Evolutionary conservation across 1,140 invertebrate genomes (phyloP).

Genomic region (Hylyphantes graminicola): DNA sequence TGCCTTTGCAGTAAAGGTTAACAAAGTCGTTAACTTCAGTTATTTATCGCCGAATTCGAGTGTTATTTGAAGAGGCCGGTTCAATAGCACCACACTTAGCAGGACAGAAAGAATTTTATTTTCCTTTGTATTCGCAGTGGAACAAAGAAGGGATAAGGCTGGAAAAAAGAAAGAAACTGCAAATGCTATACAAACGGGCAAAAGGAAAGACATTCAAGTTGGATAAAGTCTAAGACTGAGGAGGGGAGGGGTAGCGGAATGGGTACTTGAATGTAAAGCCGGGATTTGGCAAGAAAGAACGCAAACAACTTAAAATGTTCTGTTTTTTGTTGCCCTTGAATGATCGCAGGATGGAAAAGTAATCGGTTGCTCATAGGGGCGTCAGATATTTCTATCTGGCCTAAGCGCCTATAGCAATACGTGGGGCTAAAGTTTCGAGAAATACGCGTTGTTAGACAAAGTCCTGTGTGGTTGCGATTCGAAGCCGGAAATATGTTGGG

Average conservation of each 20-base stretch:
- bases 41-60: conserved; percentile 51
- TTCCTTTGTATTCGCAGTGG: conserved; percentile 26
- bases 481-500: too few relatives aligned
- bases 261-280: conserved; percentile 54
- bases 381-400: conserved; percentile 22
- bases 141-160: conserved; percentile 31
- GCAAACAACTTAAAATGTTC: conserved; percentile 55
- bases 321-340: conserved; percentile 16
- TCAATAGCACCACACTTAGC: conserved; percentile 53
- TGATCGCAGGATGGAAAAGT: conserved; percentile 7
- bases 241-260: conserved; percentile 32
- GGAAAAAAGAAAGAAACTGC: conserved; percentile 34
- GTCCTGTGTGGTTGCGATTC: too few relatives aligned
- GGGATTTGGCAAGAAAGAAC: conserved; percentile 54
- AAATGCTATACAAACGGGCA: conserved; percentile 41
- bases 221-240: conserved; percentile 33
- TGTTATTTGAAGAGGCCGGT: conserved; percentile 50
- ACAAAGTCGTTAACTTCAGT: conserved; percentile 59
- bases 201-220: conserved; percentile 22
- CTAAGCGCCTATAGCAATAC: background rate
- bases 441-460: too few relatives aligned
- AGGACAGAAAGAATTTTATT: conserved; percentile 39
- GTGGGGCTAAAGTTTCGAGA: too few relatives aligned
- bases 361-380: conserved; percentile 36
- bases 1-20: conserved; percentile 45